Conservation (phyloP, 1,140 invertebrate species). For the Rhyzopertha dominica region DNA sequence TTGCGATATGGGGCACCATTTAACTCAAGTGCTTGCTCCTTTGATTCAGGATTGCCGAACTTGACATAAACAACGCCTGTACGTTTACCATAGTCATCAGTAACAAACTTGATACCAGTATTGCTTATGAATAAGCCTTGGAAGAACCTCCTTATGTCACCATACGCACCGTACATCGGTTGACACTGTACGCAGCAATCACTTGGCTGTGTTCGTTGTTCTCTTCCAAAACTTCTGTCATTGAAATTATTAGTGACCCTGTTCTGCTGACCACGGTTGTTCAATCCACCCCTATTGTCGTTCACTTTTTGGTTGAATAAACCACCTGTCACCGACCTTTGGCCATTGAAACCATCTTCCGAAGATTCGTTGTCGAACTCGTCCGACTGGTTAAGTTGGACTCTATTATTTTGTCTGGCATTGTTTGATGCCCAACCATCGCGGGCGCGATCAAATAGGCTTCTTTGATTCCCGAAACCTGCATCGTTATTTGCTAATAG, state of each 20-base stretch:
- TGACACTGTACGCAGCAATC: conserved; percentile 63
- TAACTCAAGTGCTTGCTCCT: conserved; percentile 61
- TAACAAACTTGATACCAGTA: conserved; percentile 80
- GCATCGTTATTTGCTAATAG: too few species aligned
- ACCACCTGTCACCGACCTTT: too few species aligned
- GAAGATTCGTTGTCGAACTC: too few species aligned
- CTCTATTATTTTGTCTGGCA: too few species aligned
- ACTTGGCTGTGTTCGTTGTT: conserved; percentile 25
- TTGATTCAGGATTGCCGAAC: conserved; percentile 64
- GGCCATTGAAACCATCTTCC: too few species aligned
- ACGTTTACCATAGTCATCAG: conserved; percentile 70
- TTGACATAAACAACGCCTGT: conserved; percentile 76
- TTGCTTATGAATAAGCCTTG: conserved; percentile 70
- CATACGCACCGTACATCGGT: conserved; percentile 55
- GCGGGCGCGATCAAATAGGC: too few species aligned
- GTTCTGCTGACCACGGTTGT: conserved; percentile 4
- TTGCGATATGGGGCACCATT: conserved; percentile 56
- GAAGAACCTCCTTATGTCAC: conserved; percentile 77
- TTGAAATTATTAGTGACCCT: conserved; percentile 8
- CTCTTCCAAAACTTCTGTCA: too few species aligned
- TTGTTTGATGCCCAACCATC: too few species aligned
- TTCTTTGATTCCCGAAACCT: too few species aligned
- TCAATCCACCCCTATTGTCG: too few species aligned
- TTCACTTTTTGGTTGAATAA: too few species aligned
- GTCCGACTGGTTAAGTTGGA: too few species aligned